Evolutionary conservation across 2,113 vertebrate genomes (phyloP), one percentile per base, ranked within the genome.

Genomic region (Grammatotria lemairii): DNA sequence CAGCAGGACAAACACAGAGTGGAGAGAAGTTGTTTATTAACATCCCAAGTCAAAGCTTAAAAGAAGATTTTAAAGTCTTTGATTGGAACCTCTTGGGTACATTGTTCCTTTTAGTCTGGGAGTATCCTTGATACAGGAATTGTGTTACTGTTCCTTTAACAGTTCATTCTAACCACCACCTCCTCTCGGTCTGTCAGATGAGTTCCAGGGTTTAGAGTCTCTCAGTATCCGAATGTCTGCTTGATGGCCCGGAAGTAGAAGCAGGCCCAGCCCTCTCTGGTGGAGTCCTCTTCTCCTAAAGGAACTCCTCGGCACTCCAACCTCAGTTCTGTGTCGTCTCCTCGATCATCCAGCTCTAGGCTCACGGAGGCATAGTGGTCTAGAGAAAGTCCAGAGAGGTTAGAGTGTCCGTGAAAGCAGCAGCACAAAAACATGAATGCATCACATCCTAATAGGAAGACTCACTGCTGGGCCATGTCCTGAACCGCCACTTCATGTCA

Each of bases 241-340:
- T 98, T 98, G 92, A 99, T 98, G 95, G 97, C 97, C 89, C 97
- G 96, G 1, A 99, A 98, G 94, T 99, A 99, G 90, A 99, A 98
- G 87, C 97, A 96, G 91, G 95, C 97, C 98, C 98, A 99, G 82
- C 98, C 98, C 95, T 98, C 97, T 90, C 96, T 96, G 81, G 98
- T 98, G 90, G 96, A 92, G 86, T 99, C 97, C 84, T 98, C 97
- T 94, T 98, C 97, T 0, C 93, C 97, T 16, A 95, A 95, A 23
- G 98, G 98, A 68, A 99, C 92, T 5, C 97, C 97, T 26, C 93
- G 95, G 81, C 97, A 98, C 88, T 98, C 97, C 95, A 99, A 94
- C 85, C 87, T 93, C 60, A 99, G 93, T 91, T 97, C 97, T 0
- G 98, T 99, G 96, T 98, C 97, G 0, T 97, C 97, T 23, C 96